Evolutionary conservation across 2,888 invertebrate species (phyloP).

Genomic region (Brachypterus glaber): DNA sequence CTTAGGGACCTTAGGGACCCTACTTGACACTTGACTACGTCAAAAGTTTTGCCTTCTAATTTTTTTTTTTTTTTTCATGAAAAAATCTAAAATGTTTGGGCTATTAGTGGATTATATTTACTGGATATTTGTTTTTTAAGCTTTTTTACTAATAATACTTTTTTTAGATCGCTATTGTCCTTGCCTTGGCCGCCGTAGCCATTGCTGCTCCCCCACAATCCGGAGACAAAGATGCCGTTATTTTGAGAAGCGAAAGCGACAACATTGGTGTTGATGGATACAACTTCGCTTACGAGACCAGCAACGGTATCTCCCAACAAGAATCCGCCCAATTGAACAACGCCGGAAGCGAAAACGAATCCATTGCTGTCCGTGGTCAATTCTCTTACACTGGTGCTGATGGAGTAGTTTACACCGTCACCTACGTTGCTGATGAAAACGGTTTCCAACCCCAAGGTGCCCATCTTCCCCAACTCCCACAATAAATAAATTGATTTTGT

Average conservation of each 20-base stretch:
- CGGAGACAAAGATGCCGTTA: conserved; percentile 15
- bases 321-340: conserved; percentile 53
- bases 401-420: conserved; percentile 50
- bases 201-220: conserved; percentile 15
- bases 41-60: too few relatives aligned
- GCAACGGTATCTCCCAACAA: conserved; percentile 46
- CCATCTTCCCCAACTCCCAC: conserved; percentile 35
- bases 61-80: too few relatives aligned
- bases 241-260: conserved; percentile 20
- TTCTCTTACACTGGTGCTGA: conserved; percentile 54
- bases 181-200: conserved; percentile 22
- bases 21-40: too few relatives aligned
- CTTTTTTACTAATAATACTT: too few relatives aligned
- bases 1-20: too few relatives aligned
- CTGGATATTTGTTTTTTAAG: too few relatives aligned
- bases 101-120: too few relatives aligned
- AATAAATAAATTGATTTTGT: conserved; percentile 1
- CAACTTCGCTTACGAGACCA: conserved; percentile 59
- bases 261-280: conserved; percentile 23
- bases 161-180: conserved; percentile 22
- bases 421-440: conserved; percentile 51
- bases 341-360: conserved; percentile 53
- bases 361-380: conserved; percentile 41
- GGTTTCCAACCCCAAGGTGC: conserved; percentile 48
- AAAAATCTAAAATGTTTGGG: too few relatives aligned